These are phyloP conservation scores for Hydropsyche betteni DNA, from an alignment of 2,888 invertebrate species.

Conservation along the genomic window DNA sequence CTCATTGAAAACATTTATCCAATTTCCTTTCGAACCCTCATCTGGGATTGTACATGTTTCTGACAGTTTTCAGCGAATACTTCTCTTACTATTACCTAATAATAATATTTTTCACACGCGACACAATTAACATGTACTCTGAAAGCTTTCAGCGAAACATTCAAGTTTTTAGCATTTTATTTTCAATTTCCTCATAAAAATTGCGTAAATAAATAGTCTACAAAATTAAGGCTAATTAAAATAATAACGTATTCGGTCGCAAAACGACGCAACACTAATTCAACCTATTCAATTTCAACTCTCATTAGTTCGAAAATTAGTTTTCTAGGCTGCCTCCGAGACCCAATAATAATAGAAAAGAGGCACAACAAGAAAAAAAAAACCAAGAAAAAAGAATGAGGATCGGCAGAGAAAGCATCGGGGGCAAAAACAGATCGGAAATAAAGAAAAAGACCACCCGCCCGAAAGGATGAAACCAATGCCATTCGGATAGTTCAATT, in stretches of 20 bases:
- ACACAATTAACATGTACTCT: too few species aligned
- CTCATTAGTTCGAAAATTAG: conserved; percentile 26
- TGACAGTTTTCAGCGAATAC: too few species aligned
- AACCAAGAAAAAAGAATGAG: neutral
- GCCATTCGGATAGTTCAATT: conserved; percentile 32
- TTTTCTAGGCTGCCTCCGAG: conserved; percentile 5
- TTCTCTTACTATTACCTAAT: too few species aligned
- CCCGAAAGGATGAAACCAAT: conserved; percentile 32
- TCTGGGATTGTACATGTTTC: too few species aligned
- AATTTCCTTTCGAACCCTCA: too few species aligned
- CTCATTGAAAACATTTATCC: too few species aligned
- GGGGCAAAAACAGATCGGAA: conserved; percentile 28
- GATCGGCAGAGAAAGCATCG: neutral
- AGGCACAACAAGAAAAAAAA: neutral
- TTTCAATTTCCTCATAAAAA: neutral
- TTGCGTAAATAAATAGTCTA: neutral
- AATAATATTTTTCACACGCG: too few species aligned
- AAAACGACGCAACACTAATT: neutral
- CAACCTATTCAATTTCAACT: conserved; percentile 25
- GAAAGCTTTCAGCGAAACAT: too few species aligned
- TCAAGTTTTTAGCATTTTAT: too few species aligned
- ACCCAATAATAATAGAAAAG: conserved; percentile 30
- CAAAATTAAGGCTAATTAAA: neutral
- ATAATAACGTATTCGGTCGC: conserved; percentile 11
- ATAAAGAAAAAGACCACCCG: conserved; percentile 25